These are phyloP conservation scores for Galerucella nymphaeae DNA, from an alignment of 2,888 invertebrate genomes.

Conservation along the genomic window DNA sequence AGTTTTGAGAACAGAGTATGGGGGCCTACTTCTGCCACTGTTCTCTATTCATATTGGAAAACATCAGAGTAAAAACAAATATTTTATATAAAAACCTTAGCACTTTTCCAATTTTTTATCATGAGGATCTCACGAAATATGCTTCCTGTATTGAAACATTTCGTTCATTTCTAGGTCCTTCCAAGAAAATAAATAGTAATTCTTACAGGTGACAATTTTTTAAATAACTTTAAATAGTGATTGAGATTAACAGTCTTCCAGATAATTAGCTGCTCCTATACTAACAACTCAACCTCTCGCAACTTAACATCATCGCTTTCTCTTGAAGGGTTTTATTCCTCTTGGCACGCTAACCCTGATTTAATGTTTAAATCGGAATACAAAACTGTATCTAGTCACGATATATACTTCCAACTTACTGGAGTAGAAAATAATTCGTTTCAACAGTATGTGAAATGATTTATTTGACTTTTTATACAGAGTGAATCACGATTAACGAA, in stretches of 20 bases:
- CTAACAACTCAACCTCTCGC: slow-evolving; percentile 1
- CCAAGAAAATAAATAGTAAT: too few species aligned
- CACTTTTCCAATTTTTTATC: background rate
- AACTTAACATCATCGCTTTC: slow-evolving; percentile 5
- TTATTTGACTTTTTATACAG: background rate
- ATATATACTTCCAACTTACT: slow-evolving; percentile 9
- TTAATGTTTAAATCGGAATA: slow-evolving; percentile 24
- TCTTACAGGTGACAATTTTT: too few species aligned
- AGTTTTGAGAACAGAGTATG: slow-evolving; percentile 17
- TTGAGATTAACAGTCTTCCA: background rate
- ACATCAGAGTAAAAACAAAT: background rate
- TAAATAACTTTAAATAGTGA: background rate
- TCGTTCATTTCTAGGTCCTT: too few species aligned
- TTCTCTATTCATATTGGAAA: background rate
- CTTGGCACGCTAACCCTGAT: slow-evolving; percentile 38
- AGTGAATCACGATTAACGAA: too few species aligned
- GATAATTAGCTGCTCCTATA: background rate
- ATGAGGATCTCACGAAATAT: too few species aligned
- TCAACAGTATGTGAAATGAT: background rate
- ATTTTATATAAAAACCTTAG: background rate
- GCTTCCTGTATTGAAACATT: too few species aligned
- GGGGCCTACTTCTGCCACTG: background rate
- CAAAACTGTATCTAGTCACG: slow-evolving; percentile 31
- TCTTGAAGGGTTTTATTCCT: slow-evolving; percentile 25
- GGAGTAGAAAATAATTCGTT: background rate